Conservation (phyloP, 2,888 invertebrate genomes). For the Polydesmus complanatus region DNA sequence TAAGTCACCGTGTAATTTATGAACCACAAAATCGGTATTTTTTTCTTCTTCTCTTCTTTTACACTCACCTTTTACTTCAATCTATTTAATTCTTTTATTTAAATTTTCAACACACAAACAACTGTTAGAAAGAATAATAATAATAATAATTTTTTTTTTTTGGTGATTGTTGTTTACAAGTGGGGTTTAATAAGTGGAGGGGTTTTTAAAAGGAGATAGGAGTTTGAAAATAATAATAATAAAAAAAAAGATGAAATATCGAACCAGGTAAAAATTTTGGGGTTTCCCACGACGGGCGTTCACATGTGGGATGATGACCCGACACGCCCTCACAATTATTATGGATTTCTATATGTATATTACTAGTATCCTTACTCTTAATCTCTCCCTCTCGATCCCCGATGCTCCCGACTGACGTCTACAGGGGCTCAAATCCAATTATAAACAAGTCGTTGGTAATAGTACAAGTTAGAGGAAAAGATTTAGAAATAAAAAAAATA, state of each 20-base stretch:
- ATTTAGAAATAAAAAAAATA: no score
- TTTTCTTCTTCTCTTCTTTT: neutral
- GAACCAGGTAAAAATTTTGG: neutral
- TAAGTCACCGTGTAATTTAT: neutral
- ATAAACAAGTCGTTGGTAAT: neutral
- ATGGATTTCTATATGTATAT: neutral
- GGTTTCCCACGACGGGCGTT: constrained; percentile 8
- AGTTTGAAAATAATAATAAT: no score
- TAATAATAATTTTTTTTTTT: neutral
- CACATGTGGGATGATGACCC: constrained; percentile 1
- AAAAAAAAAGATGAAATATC: neutral
- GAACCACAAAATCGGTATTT: neutral
- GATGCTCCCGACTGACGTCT: neutral
- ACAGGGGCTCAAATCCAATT: neutral
- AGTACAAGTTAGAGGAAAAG: no score
- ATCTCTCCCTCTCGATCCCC: neutral
- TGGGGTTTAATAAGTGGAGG: no score
- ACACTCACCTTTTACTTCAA: neutral
- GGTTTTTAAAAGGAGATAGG: no score
- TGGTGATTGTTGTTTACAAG: no score
- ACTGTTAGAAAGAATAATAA: neutral
- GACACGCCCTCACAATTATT: constrained; percentile 9
- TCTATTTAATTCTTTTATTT: neutral
- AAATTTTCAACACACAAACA: neutral
- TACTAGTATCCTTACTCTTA: no score